These are phyloP conservation scores for Agelaius tricolor DNA, from an alignment of 2,113 vertebrate species.

Conservation along the genomic window DNA sequence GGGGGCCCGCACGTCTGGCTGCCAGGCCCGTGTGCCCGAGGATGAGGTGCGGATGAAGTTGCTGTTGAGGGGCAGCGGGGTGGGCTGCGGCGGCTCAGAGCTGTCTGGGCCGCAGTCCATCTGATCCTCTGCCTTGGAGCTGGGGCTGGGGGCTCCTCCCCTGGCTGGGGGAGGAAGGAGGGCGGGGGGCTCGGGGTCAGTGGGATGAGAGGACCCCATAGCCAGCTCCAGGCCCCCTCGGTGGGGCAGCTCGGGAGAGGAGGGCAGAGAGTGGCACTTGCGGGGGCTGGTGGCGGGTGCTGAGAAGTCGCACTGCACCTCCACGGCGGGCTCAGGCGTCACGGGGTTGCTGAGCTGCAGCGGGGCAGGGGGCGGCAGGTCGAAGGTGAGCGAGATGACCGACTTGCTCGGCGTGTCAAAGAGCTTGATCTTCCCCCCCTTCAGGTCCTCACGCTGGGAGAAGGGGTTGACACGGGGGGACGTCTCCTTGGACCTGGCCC, in stretches of 20 bases:
- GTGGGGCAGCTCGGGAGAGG: conserved; percentile 83
- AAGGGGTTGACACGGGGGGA: conserved; percentile 88
- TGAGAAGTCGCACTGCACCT: conserved; percentile 56
- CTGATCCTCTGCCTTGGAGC: conserved; percentile 53
- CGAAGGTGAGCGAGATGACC: conserved; percentile 83
- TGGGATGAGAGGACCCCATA: neutral
- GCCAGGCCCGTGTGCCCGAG: conserved; percentile 73
- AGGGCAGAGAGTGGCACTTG: conserved; percentile 86
- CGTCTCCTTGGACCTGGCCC: conserved; percentile 65
- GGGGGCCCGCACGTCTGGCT: conserved; percentile 68
- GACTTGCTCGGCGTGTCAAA: conserved; percentile 91
- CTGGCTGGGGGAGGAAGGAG: neutral
- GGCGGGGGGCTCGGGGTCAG: accelerated
- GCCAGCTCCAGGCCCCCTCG: conserved; percentile 34
- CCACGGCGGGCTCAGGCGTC: conserved; percentile 54
- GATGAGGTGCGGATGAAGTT: conserved; percentile 66
- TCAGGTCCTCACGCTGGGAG: conserved; percentile 89
- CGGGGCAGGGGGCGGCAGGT: conserved; percentile 76
- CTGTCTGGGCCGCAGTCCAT: conserved; percentile 83
- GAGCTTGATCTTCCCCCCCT: conserved; percentile 91
- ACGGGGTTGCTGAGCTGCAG: conserved; percentile 64
- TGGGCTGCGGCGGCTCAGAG: conserved; percentile 15
- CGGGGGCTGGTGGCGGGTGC: conserved; percentile 52
- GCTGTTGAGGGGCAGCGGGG: conserved; percentile 24
- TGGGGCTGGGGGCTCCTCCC: neutral